Base-by-base conservation (phyloP, 2,888 invertebrate genomes). In the Meliscaeva auricollis region DNA sequence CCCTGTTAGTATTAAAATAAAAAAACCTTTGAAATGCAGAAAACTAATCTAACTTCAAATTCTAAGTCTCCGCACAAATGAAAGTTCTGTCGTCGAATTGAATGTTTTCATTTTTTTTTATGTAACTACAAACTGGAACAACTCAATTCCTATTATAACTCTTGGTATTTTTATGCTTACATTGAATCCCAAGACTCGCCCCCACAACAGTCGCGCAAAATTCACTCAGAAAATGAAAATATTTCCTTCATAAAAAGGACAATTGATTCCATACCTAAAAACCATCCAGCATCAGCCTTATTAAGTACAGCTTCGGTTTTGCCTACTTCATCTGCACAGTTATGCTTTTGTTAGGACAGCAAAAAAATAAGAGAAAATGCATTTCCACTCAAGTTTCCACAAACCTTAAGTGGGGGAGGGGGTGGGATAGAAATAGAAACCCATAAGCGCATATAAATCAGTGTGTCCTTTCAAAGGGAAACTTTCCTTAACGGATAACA, bases 221-320 rank as follows among this genome's bases (percentile, higher is more conserved):
- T 78, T 70, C 75, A 72, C 52, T 84, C 84, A 64, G 35, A 69
- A 62, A 74, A 74, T 74, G 78, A 78, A 83, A 78, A 78, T 75
- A 79, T 74, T 84, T 68, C 48, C 70, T 17, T 75, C 75, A 79
- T 79, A 72, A 79, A 75, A 58, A 48, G 84, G 66, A 79, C 75
- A 84, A 72, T 79, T 79, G 79, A 79, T 76, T 84, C 35, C 41
- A 17, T 46, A 17, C 20, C 32, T 11, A 9, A 35, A 35, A 17
- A 9, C 20, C 64, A 56, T 35, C 20, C 15, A 17, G 11, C 38
- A 46, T n/a, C 38, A 30, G 41, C 15, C 38, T n/a, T 35, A 46
- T 15, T 50, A 11, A 22, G 2, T 22, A 38, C 17, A 38, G 50
- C 66, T 50, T 30, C 22, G 35, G 50, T 5, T 22, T 50, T 66